A percentile compares a stretch with the other conserved stretches of the same genome.
Conservation (phyloP, 2,797 vertebrate species). For the Tympanoctomys barrerae region DNA sequence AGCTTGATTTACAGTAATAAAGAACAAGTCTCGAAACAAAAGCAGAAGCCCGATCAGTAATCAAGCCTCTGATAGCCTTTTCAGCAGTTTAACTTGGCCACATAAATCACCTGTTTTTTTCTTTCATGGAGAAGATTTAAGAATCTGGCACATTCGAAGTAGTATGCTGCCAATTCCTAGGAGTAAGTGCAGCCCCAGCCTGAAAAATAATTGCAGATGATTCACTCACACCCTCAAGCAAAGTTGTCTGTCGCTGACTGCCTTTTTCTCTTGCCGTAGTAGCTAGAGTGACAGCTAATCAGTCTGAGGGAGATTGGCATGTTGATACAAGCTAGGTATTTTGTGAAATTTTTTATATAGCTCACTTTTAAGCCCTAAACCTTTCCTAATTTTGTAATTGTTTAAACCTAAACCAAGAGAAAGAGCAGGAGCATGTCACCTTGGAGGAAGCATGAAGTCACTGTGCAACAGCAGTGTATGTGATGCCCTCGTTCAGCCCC, state of each 20-base stretch:
- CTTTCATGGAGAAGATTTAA: constrained; percentile 41
- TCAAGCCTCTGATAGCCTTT: constrained; percentile 8
- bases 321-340: not conserved
- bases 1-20: constrained; percentile 53
- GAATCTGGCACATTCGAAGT: constrained; percentile 29
- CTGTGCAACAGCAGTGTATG: not conserved
- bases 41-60: constrained; percentile 13
- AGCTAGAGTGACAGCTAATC: constrained; percentile 28
- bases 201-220: constrained; percentile 64
- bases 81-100: constrained; percentile 50
- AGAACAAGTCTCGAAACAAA: constrained; percentile 66
- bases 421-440: not conserved
- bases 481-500: not conserved
- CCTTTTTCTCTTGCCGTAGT: constrained; percentile 47
- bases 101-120: constrained; percentile 31
- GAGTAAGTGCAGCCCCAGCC: constrained; percentile 53
- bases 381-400: not conserved
- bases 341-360: not conserved
- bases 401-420: not conserved
- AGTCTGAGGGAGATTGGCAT: constrained; percentile 35
- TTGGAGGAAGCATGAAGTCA: not conserved
- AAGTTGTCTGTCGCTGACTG: constrained; percentile 45
- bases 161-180: constrained; percentile 57
- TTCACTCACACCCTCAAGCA: constrained; percentile 59
- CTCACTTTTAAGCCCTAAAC: not conserved